Percentiles rank a stretch among this genome's conserved stretches.
Evolutionary conservation across 1,140 invertebrate genomes (phyloP).

Genomic region (Gonioctena quinquepunctata): DNA sequence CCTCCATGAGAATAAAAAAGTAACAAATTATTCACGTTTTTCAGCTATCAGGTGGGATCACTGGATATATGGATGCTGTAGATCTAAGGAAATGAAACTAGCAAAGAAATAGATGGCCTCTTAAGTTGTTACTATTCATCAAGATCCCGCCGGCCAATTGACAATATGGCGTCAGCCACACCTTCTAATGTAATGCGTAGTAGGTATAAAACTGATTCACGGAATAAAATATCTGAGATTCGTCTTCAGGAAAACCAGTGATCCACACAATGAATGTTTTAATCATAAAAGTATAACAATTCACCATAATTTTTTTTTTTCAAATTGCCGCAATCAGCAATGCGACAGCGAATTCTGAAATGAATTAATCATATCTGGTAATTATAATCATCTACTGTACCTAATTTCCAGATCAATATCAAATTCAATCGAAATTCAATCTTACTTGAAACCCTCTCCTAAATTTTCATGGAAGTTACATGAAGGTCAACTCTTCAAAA

Average conservation of each 20-base stretch:
- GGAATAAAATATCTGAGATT: neutral
- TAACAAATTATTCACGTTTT: no score
- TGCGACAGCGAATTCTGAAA: neutral
- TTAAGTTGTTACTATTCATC: no score
- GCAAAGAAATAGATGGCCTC: no score
- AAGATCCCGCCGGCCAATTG: conserved; percentile 5
- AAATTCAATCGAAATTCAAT: neutral
- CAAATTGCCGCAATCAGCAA: neutral
- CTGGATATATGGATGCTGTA: no score
- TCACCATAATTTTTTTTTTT: neutral
- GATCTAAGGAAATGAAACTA: no score
- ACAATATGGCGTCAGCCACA: conserved; percentile 54
- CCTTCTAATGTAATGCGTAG: conserved; percentile 50
- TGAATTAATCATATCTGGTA: no score
- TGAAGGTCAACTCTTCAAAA: neutral
- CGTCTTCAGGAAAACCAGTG: neutral
- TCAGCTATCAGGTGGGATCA: no score
- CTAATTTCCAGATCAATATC: neutral
- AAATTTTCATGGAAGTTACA: neutral
- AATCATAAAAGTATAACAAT: neutral
- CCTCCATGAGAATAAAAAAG: neutral
- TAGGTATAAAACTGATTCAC: no score
- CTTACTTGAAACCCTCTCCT: neutral
- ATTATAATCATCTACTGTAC: no score
- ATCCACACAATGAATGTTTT: neutral